Conservation (phyloP, 1,140 invertebrate genomes). For the Apis cerana region DNA sequence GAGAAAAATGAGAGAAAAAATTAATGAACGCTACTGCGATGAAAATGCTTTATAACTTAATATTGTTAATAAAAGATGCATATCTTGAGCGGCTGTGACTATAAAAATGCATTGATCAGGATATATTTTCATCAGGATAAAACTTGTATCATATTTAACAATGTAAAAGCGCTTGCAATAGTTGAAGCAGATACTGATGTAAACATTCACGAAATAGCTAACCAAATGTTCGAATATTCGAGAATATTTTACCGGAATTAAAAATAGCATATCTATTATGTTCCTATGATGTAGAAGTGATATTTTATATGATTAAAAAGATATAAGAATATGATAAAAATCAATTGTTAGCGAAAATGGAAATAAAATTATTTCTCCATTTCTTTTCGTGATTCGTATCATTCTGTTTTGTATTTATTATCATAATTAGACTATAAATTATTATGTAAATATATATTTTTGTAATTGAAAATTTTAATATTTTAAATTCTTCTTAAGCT, state of each 20-base stretch:
- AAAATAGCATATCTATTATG: too few relatives aligned
- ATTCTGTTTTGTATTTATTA: too few relatives aligned
- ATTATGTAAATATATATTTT: too few relatives aligned
- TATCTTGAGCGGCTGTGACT: slow-evolving; percentile 27
- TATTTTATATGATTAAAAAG: background rate
- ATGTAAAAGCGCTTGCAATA: slow-evolving; percentile 1
- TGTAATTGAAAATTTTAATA: too few relatives aligned
- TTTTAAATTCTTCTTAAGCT: too few relatives aligned
- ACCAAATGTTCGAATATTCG: background rate
- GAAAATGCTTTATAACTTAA: slow-evolving; percentile 53
- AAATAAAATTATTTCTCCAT: too few relatives aligned
- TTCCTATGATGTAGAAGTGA: background rate
- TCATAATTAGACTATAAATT: too few relatives aligned
- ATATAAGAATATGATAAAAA: background rate
- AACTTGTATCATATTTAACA: slow-evolving; percentile 39
- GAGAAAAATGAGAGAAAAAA: background rate
- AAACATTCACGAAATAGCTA: background rate
- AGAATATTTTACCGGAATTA: background rate
- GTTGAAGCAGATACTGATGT: slow-evolving; percentile 9
- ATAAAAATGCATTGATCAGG: slow-evolving; percentile 22
- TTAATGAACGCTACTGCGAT: slow-evolving; percentile 7
- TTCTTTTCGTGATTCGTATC: too few relatives aligned
- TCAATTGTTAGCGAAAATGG: background rate
- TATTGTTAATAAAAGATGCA: slow-evolving; percentile 56
- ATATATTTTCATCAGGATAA: slow-evolving; percentile 36